Percentiles rank a stretch among this genome's conserved stretches.
Evolutionary conservation across 2,888 invertebrate species (phyloP).

Genomic region (Branchellion lobata): DNA sequence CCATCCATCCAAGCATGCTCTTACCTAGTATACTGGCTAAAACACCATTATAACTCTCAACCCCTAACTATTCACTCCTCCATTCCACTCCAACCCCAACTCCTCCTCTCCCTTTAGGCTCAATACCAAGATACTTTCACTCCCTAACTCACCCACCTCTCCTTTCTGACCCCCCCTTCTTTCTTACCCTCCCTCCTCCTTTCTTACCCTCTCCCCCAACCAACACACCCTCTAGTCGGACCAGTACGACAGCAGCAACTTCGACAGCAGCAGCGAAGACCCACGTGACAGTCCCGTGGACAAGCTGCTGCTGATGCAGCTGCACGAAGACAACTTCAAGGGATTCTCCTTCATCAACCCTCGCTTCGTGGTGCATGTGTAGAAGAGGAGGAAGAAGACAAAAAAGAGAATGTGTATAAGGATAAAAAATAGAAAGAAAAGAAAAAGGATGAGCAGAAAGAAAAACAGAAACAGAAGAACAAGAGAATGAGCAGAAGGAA

Average conservation of each 20-base stretch:
- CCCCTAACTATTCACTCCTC: not conserved
- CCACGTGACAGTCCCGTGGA: constrained; percentile 39
- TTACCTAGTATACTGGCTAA: not conserved
- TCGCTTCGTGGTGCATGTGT: constrained; percentile 41
- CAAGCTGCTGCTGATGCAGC: constrained; percentile 45
- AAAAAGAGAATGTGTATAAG: not conserved
- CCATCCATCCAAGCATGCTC: not conserved
- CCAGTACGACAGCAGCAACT: constrained; percentile 39
- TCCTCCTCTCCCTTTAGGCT: not conserved
- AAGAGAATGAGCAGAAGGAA: too few species aligned
- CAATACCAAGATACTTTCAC: too few species aligned
- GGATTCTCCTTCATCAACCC: constrained; percentile 46
- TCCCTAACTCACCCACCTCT: too few species aligned
- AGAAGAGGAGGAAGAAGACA: not conserved
- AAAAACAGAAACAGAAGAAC: too few species aligned
- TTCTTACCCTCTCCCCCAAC: too few species aligned
- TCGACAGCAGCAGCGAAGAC: constrained; percentile 38
- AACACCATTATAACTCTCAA: not conserved
- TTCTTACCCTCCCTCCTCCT: not conserved
- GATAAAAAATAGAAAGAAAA: not conserved
- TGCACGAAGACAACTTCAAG: constrained; percentile 40
- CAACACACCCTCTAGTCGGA: constrained; percentile 28
- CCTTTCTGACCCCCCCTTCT: too few species aligned
- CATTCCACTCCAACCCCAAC: not conserved
- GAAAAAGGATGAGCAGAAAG: not conserved